Conservation (phyloP, 2,888 invertebrate genomes). For the Kryphioiulus occultus region DNA sequence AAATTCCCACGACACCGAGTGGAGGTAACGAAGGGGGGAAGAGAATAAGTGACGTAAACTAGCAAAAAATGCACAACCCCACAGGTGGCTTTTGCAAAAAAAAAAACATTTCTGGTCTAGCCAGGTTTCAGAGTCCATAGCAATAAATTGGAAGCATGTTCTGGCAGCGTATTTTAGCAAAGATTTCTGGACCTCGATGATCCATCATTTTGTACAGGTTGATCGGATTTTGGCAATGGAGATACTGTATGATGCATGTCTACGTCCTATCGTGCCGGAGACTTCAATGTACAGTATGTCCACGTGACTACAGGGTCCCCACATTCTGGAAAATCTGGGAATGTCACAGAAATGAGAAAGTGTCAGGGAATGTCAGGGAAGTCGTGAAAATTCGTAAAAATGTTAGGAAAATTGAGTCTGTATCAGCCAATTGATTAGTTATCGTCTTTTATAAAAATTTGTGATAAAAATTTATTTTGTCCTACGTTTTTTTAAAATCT, state of each 20-base stretch:
- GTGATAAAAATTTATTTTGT: too few relatives aligned
- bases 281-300: not conserved
- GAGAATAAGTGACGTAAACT: not conserved
- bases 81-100: conserved; percentile 1
- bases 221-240: not conserved
- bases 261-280: not conserved
- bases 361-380: too few relatives aligned
- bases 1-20: conserved; percentile 22
- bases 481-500: too few relatives aligned
- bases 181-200: not conserved
- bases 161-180: not conserved
- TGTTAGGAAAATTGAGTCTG: too few relatives aligned
- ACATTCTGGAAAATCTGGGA: too few relatives aligned
- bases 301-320: not conserved
- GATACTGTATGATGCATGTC: not conserved
- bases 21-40: conserved; percentile 34
- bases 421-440: too few relatives aligned
- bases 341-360: too few relatives aligned
- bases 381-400: too few relatives aligned
- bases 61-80: not conserved
- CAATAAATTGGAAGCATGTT: not conserved
- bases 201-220: not conserved
- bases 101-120: not conserved
- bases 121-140: not conserved
- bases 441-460: too few relatives aligned